Base-by-base conservation (phyloP, 1,140 invertebrate species). In the Hesperophylax magnus region DNA sequence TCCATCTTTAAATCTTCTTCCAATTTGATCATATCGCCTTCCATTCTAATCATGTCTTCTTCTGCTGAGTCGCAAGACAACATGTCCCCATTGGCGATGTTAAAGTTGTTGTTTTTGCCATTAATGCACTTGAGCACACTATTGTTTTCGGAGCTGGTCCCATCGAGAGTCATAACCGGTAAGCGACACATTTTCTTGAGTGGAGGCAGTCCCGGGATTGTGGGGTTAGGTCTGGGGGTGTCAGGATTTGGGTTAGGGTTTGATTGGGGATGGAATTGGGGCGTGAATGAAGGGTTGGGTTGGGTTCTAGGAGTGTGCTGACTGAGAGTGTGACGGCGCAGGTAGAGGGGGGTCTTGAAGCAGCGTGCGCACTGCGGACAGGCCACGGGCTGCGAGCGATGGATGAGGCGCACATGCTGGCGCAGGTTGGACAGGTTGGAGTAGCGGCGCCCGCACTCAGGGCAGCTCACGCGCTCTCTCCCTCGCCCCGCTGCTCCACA, bases 401-500 rank as follows among this genome's bases (percentile, higher is more conserved):
- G 94, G 89, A 95, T 94, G 84, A 95, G 92, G 86, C 94, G 93
- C 91, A 95, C 94, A 90, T 95, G 94, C 90, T 95, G 94, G 85
- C 94, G 91, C 87, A 95, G 92, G 91, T 95, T 95, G 86, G 94
- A 95, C 88, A 94, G 92, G 91, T 94, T 95, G 91, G 93, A 94
- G 92, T 95, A 95, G 88, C 94, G 93, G 87, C 93, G 93, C 85
- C 94, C 94, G 91, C 94, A 95, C 90, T 94, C 92, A 87, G 92
- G 93, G 91, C 94, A 95, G 84, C 85, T 86, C 83, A 87, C 87
- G 69, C 86, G 86, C 85, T 84, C 87, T 84, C 83, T 83, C 78
- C 76, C 79, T 53, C 84, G 65, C 84, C 79, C 86, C 83, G 80
- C 82, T 79, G 82, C 84, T 82, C 78, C 79, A 75, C 71, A 75